Evolutionary conservation across 2,797 vertebrate species (phyloP).

Genomic region (Balearica regulorum): DNA sequence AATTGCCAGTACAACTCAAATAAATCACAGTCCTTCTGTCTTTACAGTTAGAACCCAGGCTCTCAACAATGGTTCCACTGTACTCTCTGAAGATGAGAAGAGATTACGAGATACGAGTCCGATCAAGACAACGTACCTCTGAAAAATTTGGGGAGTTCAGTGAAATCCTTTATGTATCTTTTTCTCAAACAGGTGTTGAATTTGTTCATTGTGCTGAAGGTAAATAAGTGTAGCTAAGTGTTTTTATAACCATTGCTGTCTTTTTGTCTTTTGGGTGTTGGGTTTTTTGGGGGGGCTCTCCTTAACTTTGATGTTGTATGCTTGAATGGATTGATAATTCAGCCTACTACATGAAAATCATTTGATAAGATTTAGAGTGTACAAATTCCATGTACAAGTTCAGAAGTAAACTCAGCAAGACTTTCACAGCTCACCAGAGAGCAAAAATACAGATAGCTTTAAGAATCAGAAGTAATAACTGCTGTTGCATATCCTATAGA

Average conservation of each 20-base stretch:
- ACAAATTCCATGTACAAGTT: not conserved
- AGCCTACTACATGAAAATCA: not conserved
- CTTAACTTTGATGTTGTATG: not conserved
- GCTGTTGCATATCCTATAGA: not conserved
- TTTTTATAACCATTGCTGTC: not conserved
- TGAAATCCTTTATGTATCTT: conserved; percentile 80
- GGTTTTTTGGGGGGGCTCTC: not conserved
- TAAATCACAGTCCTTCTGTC: conserved; percentile 8
- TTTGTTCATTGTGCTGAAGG: conserved; percentile 70
- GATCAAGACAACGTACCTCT: conserved; percentile 79
- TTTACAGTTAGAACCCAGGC: conserved; percentile 79
- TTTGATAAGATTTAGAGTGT: not conserved
- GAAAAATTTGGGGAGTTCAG: conserved; percentile 89
- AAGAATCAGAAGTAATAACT: not conserved
- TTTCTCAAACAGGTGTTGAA: conserved; percentile 53
- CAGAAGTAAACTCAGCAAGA: not conserved
- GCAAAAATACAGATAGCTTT: not conserved
- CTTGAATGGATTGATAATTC: not conserved
- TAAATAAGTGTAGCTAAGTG: conserved; percentile 23
- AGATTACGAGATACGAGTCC: conserved; percentile 87
- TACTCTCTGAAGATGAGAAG: conserved; percentile 83
- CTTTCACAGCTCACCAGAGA: not conserved
- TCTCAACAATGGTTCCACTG: conserved; percentile 78
- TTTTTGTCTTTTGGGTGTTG: not conserved
- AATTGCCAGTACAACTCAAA: not conserved